These are phyloP conservation scores for Carettochelys insculpta DNA, from an alignment of 2,113 vertebrate species.

Conservation along the genomic window DNA sequence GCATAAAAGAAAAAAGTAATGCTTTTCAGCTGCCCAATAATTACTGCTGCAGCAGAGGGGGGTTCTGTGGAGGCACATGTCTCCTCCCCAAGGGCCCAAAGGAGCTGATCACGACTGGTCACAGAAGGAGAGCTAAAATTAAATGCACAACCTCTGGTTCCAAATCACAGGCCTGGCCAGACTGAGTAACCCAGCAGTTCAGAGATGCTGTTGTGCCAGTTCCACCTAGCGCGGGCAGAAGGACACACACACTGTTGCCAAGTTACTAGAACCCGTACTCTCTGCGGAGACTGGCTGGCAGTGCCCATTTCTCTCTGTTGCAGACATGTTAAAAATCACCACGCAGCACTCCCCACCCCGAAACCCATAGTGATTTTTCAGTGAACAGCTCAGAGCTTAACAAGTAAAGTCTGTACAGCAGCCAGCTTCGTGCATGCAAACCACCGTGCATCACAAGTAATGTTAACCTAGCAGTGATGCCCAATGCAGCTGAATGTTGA, in stretches of 20 bases:
- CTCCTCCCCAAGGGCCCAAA: rapidly evolving
- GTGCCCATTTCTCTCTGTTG: background rate
- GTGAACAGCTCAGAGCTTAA: background rate
- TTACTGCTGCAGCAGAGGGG: background rate
- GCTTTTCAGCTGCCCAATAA: background rate
- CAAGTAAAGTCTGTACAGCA: background rate
- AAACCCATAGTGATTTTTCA: no score
- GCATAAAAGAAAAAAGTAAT: background rate
- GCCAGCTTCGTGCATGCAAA: background rate
- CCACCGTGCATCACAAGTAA: background rate
- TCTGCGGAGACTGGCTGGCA: no score
- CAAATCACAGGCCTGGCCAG: background rate
- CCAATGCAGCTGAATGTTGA: background rate
- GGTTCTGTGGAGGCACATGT: background rate
- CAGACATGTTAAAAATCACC: background rate
- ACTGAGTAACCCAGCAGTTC: background rate
- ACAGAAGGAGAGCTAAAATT: background rate
- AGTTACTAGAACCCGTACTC: background rate
- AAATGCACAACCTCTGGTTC: background rate
- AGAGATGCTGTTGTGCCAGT: background rate
- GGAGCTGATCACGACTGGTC: background rate
- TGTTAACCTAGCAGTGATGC: background rate
- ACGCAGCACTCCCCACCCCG: no score
- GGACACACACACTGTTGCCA: background rate
- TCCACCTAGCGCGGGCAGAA: background rate